A percentile compares a stretch with the other conserved stretches of the same genome.
These are phyloP conservation scores for Prionace glauca DNA, from an alignment of 2,797 vertebrate genomes.

Conservation along the genomic window DNA sequence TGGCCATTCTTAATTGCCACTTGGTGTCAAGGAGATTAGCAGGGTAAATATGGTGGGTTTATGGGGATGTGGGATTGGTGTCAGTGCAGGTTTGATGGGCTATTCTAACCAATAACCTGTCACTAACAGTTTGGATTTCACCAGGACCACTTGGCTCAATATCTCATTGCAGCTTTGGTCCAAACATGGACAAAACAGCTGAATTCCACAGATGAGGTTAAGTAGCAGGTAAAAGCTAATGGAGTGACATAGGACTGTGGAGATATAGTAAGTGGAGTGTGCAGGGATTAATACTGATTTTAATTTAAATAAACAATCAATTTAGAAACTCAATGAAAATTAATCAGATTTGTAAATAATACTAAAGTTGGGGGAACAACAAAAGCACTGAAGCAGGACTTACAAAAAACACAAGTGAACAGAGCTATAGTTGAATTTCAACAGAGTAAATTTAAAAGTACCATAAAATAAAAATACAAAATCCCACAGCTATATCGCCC, in stretches of 20 bases:
- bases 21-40: too few species aligned
- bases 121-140: too few species aligned
- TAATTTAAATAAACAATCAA: neutral
- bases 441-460: neutral
- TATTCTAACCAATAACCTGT: too few species aligned
- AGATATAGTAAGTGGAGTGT: neutral
- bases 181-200: too few species aligned
- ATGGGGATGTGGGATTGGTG: too few species aligned
- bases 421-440: neutral
- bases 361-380: neutral
- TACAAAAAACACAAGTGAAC: neutral
- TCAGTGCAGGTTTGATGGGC: too few species aligned
- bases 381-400: neutral
- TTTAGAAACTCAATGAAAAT: neutral
- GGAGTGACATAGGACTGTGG: neutral
- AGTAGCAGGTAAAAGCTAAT: neutral
- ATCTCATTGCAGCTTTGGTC: too few species aligned
- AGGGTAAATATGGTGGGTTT: too few species aligned
- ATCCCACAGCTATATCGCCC: too few species aligned
- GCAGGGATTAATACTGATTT: neutral
- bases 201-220: neutral
- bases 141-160: too few species aligned
- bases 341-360: neutral
- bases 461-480: neutral
- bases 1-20: too few species aligned